Base-by-base conservation (phyloP, 2,113 vertebrate genomes). In the Triplophysa rosa region DNA sequence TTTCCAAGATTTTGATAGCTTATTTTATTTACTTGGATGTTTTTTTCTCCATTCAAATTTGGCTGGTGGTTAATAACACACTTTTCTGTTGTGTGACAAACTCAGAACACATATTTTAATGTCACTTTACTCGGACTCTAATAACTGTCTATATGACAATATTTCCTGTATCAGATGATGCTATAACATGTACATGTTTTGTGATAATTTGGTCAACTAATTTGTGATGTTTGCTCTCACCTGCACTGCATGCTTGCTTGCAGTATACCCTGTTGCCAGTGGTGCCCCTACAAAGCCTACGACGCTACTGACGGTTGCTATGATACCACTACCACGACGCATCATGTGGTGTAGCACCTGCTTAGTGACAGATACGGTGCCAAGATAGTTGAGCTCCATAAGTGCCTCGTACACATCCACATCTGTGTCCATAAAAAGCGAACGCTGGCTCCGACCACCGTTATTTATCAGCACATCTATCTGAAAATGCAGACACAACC, bases 401-500 rank as follows among this genome's bases (percentile, higher is more conserved):
- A 98, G 89, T 64, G 92, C 92, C 71, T 82, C 89, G 80, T 89
- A 97, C 75, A 99, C 95, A 24, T 95, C 94, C 56, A 98, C 2
- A 64, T 79, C 91, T 16, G 97, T 93, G 24, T 99, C 95, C 83
- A 94, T 4, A 23, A 87, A 95, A 84, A 98, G 74, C 3, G 96
- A 97, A 77, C 96, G 94, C 17, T 99, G 97, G 37, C 91, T 93
- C 24, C 94, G 93, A 23, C 97, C 98, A 0, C 94, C 93, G 0
- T 98, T 98, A 91, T 99, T 99, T 52, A 99, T 87, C 80, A 99
- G 88, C 83, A 99, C 79, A 47, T 98, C 96, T 0, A 99, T 95
- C 97, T 94, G 85, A 68, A 76, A 66, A 1, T 1, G 47, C 9
- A 77, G 67, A 11, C 26, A 0, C 26, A 70, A 37, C 33, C 33